Evolutionary conservation across 2,888 invertebrate species (phyloP).

Genomic region (Agonopterix alstromeriana): DNA sequence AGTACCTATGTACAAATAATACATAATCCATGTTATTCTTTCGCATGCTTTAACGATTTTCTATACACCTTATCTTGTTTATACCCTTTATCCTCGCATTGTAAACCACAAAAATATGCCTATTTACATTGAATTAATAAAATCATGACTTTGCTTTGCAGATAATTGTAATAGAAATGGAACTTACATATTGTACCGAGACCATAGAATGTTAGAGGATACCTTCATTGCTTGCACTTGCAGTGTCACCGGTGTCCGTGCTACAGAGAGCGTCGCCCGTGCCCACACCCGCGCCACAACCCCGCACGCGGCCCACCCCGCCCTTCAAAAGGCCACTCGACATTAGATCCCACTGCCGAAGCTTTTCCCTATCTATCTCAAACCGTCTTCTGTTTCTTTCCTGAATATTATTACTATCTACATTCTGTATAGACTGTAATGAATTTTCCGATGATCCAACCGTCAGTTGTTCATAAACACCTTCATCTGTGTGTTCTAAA

Average conservation of each 20-base stretch:
- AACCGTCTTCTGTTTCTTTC: constrained; percentile 58
- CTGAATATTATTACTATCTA: constrained; percentile 13
- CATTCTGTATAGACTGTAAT: constrained; percentile 8
- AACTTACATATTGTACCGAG: constrained; percentile 51
- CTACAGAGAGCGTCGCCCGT: constrained; percentile 52
- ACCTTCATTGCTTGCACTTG: constrained; percentile 71
- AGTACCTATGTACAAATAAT: constrained; percentile 33
- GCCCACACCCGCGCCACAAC: constrained; percentile 46
- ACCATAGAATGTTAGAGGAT: constrained; percentile 68
- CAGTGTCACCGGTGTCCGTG: constrained; percentile 61
- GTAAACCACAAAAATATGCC: constrained; percentile 28
- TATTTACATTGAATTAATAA: constrained; percentile 36
- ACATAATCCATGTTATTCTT: constrained; percentile 34
- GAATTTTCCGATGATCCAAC: constrained; percentile 47
- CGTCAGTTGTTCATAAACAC: constrained; percentile 75
- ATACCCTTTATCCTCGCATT: constrained; percentile 15
- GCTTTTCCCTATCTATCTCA: constrained; percentile 89
- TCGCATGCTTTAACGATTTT: constrained; percentile 37
- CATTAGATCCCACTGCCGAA: constrained; percentile 92
- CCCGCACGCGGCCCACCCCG: constrained; percentile 56
- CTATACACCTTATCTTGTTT: constrained; percentile 64
- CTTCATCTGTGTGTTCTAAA: constrained; percentile 60
- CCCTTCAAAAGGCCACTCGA: constrained; percentile 85
- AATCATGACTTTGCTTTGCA: constrained; percentile 65
- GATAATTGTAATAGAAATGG: constrained; percentile 11